Conservation (phyloP, 2,888 invertebrate species). For the Harpalus rubripes region DNA sequence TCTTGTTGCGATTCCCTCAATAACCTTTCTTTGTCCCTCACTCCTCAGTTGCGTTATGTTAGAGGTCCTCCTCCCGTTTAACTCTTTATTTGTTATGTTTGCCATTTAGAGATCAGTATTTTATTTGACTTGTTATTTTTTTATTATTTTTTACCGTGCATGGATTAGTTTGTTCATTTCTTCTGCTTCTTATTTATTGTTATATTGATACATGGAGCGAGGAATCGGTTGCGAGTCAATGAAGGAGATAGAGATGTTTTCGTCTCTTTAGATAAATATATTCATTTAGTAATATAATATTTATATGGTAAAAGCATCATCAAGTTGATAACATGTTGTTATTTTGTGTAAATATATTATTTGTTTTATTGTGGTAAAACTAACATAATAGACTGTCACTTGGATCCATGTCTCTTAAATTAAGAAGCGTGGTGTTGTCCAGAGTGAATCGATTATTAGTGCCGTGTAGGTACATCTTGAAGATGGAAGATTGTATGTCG, state of each 20-base stretch:
- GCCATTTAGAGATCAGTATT: constrained; percentile 40
- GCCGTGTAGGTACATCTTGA: neutral
- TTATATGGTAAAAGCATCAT: constrained; percentile 61
- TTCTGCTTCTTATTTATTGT: constrained; percentile 32
- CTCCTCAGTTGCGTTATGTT: constrained; percentile 90
- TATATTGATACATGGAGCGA: neutral
- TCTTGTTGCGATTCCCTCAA: constrained; percentile 90
- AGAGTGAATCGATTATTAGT: constrained; percentile 5
- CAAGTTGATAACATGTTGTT: constrained; percentile 70
- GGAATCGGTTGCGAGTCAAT: neutral
- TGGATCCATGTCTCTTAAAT: constrained; percentile 65
- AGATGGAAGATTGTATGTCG: neutral
- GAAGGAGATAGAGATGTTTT: neutral
- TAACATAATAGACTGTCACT: constrained; percentile 63
- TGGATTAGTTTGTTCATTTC: constrained; percentile 39
- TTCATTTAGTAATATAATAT: constrained; percentile 64
- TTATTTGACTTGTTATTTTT: constrained; percentile 44
- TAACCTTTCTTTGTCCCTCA: constrained; percentile 86
- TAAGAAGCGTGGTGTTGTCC: constrained; percentile 61
- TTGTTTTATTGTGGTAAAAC: constrained; percentile 67
- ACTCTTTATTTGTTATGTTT: constrained; percentile 70
- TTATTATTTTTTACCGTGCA: constrained; percentile 35
- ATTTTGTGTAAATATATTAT: constrained; percentile 69
- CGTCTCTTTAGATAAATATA: constrained; percentile 38
- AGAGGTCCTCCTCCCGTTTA: constrained; percentile 90